Evolutionary conservation across 1,140 invertebrate species (phyloP).

Genomic region (Atta cephalotes): DNA sequence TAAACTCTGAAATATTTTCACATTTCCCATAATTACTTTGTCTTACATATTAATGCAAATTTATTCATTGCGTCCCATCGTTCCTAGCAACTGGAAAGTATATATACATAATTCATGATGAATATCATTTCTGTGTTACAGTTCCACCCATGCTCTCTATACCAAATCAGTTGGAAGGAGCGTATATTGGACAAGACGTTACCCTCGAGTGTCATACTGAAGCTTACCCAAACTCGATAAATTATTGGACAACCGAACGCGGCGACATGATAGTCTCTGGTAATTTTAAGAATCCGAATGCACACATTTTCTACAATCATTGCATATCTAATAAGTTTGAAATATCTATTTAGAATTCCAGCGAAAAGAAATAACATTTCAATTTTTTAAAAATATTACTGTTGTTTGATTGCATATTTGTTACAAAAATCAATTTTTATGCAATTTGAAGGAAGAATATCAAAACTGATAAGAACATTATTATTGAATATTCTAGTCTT

Average conservation of each 20-base stretch:
- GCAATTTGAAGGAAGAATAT: background rate
- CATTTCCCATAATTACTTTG: constrained; percentile 3
- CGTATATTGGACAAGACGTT: constrained; percentile 93
- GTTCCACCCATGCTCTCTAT: constrained; percentile 96
- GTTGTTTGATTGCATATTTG: background rate
- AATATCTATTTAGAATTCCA: background rate
- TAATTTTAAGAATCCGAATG: constrained; percentile 86
- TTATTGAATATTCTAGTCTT: background rate
- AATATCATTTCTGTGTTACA: constrained; percentile 78
- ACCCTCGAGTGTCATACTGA: constrained; percentile 94
- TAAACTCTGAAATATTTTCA: background rate
- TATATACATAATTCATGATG: constrained; percentile 33
- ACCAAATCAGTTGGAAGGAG: constrained; percentile 94
- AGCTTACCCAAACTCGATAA: constrained; percentile 95
- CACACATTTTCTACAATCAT: too few species aligned
- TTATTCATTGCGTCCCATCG: constrained; percentile 22
- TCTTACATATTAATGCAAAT: constrained; percentile 35
- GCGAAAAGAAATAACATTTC: background rate
- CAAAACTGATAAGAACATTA: background rate
- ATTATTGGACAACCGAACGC: constrained; percentile 94
- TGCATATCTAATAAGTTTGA: background rate
- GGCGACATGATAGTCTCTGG: constrained; percentile 96
- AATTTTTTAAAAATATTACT: background rate
- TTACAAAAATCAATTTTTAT: background rate
- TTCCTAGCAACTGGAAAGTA: constrained; percentile 9